Evolutionary conservation across 2,113 vertebrate genomes (phyloP), one percentile per base, ranked within the genome.

Genomic region (Polypterus bichir): DNA sequence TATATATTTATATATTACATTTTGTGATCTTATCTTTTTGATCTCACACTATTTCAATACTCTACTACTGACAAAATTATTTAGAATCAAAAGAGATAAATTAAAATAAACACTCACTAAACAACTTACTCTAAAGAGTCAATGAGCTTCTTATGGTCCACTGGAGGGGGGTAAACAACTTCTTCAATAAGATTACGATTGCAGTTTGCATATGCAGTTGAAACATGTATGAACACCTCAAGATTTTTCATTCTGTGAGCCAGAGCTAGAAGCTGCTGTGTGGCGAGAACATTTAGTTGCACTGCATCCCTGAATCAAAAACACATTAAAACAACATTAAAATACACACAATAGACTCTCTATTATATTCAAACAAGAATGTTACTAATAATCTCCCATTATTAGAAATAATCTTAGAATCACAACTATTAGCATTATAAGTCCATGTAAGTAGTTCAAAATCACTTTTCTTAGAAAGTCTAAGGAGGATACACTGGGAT

Each of bases 151-250:
- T 74, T 88, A 76, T 96, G 96, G 78, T 99, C 94, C 44, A 99
- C 83, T 4, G 93, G 89, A 5, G 96, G 92, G 4, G 91, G 84
- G 74, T 99, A 99, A 48, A 99, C 76, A 0, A 92, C 59, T 74
- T 99, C 96, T 61, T 94, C 96, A 44, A 97, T 99, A 65, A 94
- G 86, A 67, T 94, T 86, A 6, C 82, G 81, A 79, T 99, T 90
- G 71, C 96, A 98, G 64, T 99, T 90, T n/a, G 95, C 93, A 44
- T 92, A 98, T 6, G 96, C 96, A 1, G 96, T 99, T n/a, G 94
- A 98, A 62, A 98, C 70, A 4, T 99, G 93, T 70, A 92, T 74
- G 71, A 97, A 97, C 58, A 97, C 81, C 74, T 98, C 92, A 70
- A 99, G 81, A 57, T 92, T 83, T 75, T 92, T 92, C 84, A 99